Evolutionary conservation across 2,888 invertebrate species (phyloP).

Genomic region (Synanthedon vespiformis): DNA sequence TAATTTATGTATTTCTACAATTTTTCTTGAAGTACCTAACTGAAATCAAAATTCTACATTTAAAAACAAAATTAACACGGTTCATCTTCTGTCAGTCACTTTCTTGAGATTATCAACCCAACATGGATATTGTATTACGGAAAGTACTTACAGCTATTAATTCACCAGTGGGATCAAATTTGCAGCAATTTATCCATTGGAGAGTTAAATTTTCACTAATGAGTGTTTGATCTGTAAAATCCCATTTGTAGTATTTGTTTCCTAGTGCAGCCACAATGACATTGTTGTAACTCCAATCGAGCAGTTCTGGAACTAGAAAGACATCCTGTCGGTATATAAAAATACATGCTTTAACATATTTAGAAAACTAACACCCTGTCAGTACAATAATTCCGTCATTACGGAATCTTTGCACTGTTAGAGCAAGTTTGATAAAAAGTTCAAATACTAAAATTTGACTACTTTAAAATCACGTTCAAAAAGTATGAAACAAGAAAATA

Average conservation of each 20-base stretch:
- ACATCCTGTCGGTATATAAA: no score
- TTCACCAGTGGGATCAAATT: slow-evolving; percentile 47
- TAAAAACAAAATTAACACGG: not conserved
- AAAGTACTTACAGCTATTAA: slow-evolving; percentile 32
- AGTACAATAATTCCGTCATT: no score
- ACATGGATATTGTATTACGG: no score
- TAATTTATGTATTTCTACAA: slow-evolving; percentile 40
- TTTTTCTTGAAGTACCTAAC: slow-evolving; percentile 36
- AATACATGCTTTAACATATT: no score
- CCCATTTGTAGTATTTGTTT: slow-evolving; percentile 50
- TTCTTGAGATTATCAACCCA: no score
- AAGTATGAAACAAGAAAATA: no score
- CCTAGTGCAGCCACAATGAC: slow-evolving; percentile 54
- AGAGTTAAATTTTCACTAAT: slow-evolving; percentile 32
- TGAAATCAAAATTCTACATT: slow-evolving; percentile 12
- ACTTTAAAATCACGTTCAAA: no score
- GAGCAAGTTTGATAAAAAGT: no score
- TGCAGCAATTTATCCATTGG: slow-evolving; percentile 39
- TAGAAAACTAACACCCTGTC: not conserved
- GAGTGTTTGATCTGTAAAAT: slow-evolving; percentile 44
- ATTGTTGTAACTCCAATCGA: slow-evolving; percentile 55
- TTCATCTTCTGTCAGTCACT: no score
- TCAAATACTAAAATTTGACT: no score
- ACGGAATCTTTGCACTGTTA: no score
- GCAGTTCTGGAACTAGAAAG: slow-evolving; percentile 47